phyloP scores from a whole-genome alignment of 2,113 vertebrate genomes.

The Salvator merianae region DNA sequence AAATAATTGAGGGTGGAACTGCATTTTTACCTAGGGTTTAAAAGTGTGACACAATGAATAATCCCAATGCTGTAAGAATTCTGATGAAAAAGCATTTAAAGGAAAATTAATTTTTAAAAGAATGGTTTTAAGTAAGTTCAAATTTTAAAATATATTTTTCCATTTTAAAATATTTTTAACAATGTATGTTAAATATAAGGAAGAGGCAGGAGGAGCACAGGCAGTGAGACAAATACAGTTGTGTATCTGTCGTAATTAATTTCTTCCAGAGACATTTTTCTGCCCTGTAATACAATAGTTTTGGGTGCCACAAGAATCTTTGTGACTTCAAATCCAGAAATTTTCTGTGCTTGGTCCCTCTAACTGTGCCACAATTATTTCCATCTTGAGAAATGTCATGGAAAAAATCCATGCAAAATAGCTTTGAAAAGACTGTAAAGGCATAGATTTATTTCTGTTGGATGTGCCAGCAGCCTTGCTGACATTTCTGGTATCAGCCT shows the following conservation, averaged over 20 bases:
- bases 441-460: not conserved
- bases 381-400: not conserved
- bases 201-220: not conserved
- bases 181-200: not conserved
- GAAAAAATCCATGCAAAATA: not conserved
- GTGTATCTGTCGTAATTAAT: not conserved
- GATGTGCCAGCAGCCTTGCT: not conserved
- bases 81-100: not conserved
- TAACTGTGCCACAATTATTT: not conserved
- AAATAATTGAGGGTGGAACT: not conserved
- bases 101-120: not conserved
- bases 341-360: not conserved
- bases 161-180: not conserved
- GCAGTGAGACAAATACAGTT: not conserved
- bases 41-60: not conserved
- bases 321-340: not conserved
- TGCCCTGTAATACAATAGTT: not conserved
- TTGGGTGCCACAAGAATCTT: not conserved
- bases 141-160: not conserved
- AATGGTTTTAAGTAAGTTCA: not conserved
- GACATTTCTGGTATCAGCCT: not conserved
- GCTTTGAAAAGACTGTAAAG: not conserved
- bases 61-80: not conserved
- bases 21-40: not conserved
- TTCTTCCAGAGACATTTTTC: not conserved